A percentile compares a stretch with the other conserved stretches of the same genome.
These are phyloP conservation scores for Artibeus lituratus DNA, from an alignment of 2,797 vertebrate species.

Conservation along the genomic window DNA sequence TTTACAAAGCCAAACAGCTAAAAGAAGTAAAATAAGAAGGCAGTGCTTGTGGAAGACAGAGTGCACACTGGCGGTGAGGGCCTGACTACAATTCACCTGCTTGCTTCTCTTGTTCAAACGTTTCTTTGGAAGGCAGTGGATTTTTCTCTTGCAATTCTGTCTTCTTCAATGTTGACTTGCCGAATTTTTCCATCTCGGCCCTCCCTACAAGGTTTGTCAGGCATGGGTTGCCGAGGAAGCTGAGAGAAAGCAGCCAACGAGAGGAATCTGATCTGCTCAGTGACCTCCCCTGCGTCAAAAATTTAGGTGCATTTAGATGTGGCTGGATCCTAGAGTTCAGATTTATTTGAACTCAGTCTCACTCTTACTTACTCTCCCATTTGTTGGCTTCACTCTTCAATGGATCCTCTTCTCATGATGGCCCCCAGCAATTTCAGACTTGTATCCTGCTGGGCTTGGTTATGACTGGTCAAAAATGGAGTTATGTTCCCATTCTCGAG, in stretches of 20 bases:
- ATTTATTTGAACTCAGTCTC: neutral
- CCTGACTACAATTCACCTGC: neutral
- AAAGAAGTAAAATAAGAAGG: neutral
- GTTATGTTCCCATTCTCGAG: neutral
- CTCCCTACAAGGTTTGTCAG: neutral
- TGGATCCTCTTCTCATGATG: neutral
- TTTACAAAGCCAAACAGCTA: neutral
- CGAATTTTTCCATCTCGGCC: neutral
- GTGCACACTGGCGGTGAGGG: neutral
- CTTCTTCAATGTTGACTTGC: neutral
- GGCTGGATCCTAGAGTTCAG: neutral
- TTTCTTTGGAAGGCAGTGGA: neutral
- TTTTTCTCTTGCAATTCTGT: neutral
- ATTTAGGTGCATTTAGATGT: neutral
- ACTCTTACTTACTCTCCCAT: neutral
- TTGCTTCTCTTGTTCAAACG: neutral
- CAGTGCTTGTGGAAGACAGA: neutral
- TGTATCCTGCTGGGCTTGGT: neutral
- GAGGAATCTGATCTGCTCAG: too few species aligned
- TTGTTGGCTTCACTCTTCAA: neutral
- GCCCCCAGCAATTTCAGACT: neutral
- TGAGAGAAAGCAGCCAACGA: neutral
- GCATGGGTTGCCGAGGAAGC: neutral
- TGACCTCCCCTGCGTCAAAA: neutral
- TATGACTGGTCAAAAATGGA: neutral